Base-by-base conservation (phyloP, 2,797 vertebrate genomes). In the Crocidura indochinensis region DNA sequence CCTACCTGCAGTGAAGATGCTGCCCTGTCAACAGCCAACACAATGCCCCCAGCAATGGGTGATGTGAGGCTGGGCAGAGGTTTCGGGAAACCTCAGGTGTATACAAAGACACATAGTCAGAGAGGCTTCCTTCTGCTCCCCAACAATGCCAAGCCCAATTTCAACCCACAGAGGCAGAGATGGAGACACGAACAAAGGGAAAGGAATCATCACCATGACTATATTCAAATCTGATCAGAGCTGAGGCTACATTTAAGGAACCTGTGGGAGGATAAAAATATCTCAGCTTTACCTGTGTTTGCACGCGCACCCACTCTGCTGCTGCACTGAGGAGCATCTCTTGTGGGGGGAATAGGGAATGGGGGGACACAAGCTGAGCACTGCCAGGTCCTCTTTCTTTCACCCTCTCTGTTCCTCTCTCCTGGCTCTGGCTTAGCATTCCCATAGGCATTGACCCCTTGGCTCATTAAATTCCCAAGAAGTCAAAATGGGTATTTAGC, bases 261-360 rank as follows among this genome's bases (percentile, higher is more conserved):
- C 11, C 60, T 38, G 94, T 77, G 71, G 94, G 91, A 93, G 91
- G 92, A 69, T 78, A 51, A 69, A 90, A 73, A 38, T 10, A 26
- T 10, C 69, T 73, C n/a, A 27, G 65, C 88, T 88, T 87, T 94
- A 88, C 90, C 93, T 92, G 91, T 62, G 85, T 87, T 76, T 91
- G 56, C 72, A 20, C 0, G 69, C 0, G 44, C 84, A 44, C 84
- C 94, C 90, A 92, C 1, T 5, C 80, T 10, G 56, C 81, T 67
- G 3, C 38, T 27, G 90, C 56, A 9, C 10, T 31, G 79, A 0
- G 53, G 56, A 14, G 46, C 5, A 1, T 2, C 47, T 20, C 51
- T 11, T 4, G 44, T 8, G 22, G 0, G 5, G 11, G 51, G 15
- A 17, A 7, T 20, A 60, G 56, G 19, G 51, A 20, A 20, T 19